Evolutionary conservation across 2,888 invertebrate species (phyloP).

Genomic region (Lochmaea crataegi): DNA sequence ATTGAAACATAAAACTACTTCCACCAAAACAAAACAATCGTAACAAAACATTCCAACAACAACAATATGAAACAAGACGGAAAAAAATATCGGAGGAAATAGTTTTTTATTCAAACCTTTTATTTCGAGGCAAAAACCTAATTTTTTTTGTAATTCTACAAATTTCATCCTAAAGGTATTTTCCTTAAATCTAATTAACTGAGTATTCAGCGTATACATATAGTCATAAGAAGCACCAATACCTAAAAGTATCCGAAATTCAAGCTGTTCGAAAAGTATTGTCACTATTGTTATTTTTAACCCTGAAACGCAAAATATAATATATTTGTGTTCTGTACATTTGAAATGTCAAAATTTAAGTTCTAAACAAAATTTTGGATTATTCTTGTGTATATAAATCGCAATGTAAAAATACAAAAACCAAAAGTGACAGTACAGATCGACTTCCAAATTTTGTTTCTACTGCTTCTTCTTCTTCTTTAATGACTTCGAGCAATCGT

Average conservation of each 20-base stretch:
- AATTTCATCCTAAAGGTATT: conserved; percentile 32
- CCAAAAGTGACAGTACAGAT: conserved; percentile 13
- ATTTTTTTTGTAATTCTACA: conserved; percentile 32
- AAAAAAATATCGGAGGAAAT: conserved; percentile 21
- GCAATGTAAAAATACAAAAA: background rate
- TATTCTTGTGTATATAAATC: background rate
- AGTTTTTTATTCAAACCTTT: conserved; percentile 27
- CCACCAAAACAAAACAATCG: conserved; percentile 40
- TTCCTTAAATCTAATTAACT: conserved; percentile 49
- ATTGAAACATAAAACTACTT: conserved; percentile 29
- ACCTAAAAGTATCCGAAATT: conserved; percentile 48
- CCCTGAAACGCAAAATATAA: background rate
- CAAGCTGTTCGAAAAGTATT: conserved; percentile 38
- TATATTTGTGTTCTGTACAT: background rate
- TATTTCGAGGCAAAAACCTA: conserved; percentile 26
- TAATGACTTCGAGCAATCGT: conserved; percentile 61
- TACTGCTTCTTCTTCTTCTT: conserved; percentile 52
- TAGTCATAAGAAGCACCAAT: conserved; percentile 63
- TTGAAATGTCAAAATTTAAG: background rate
- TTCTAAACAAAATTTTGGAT: background rate
- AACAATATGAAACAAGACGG: conserved; percentile 31
- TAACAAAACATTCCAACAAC: conserved; percentile 42
- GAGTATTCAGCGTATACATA: conserved; percentile 65
- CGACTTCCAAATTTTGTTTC: conserved; percentile 30
- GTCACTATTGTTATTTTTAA: conserved; percentile 14